Evolutionary conservation across 2,888 invertebrate species (phyloP), one percentile per base, ranked within the genome.

Genomic region (Polydrusus tereticollis): DNA sequence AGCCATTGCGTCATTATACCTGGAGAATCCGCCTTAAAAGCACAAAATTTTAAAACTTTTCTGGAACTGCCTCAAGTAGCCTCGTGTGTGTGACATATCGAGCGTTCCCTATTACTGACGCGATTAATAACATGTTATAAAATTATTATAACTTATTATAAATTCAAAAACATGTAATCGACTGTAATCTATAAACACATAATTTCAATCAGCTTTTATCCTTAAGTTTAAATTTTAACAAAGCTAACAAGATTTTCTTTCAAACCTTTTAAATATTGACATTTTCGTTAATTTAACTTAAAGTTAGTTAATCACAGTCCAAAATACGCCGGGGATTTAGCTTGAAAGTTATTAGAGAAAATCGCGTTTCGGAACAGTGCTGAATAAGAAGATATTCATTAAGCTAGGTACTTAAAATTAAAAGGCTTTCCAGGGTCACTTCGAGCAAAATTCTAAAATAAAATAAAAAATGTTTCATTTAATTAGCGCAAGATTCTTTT

Each of bases 301-400:
- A 47, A 21, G 23, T 47, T 47, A 45, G 45, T 50, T 29, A 55
- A 55, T 55, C 29, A 55, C 18, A 16, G 29, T 18, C 29, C 10
- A 18, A 29, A 55, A 55, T 55, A 29, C 29, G 29, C 8, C 16
- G 4, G 16, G 52, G 29, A 29, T 29, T 55, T 6, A 55, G 29
- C 29, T 55, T 4, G 26, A 55, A 55, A 55, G 47, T 47, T 20
- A 47, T 47, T 47, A 47, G 21, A 47, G 47, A 47, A 47, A 47
- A 47, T 47, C 21, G 47, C 20, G 47, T 47, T 47, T 47, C 47
- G 47, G 47, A 47, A 47, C 47, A 47, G 47, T 47, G 47, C 47
- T 21, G 47, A 47, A 21, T 47, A 47, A 47, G 47, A 4, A 47
- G 47, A 21, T 47, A 47, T 47, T 47, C 21, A 47, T 47, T 47